phyloP scores from a whole-genome alignment of 2,797 vertebrate species.

The Fringilla coelebs region DNA sequence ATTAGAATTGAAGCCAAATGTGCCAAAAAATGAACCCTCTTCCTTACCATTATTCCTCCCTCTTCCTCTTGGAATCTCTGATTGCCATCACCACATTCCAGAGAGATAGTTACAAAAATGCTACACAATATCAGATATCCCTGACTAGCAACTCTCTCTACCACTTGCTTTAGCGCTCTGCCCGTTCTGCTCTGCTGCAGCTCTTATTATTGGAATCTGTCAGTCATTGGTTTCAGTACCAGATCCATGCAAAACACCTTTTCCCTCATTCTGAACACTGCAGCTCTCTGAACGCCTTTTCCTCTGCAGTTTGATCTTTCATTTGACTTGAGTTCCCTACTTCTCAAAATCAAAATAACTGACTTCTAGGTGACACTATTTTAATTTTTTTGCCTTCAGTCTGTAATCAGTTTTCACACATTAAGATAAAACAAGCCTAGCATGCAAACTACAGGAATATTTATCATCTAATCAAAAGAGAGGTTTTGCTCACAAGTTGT shows the following conservation, averaged over 20 bases:
- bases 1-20: neutral
- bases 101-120: neutral
- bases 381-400: neutral
- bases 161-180: neutral
- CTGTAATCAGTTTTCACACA: neutral
- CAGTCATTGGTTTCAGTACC: neutral
- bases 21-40: neutral
- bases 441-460: neutral
- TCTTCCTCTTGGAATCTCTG: neutral
- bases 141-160: neutral
- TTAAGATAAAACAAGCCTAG: neutral
- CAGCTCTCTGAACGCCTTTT: neutral
- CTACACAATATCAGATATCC: neutral
- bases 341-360: neutral
- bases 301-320: neutral
- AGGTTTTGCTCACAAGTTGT: neutral
- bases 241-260: neutral
- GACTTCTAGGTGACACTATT: neutral
- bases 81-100: neutral
- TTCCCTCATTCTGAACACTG: neutral
- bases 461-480: neutral
- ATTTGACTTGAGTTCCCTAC: neutral
- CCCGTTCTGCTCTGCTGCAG: rapidly evolving
- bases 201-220: neutral
- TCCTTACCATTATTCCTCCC: neutral